phyloP scores from a whole-genome alignment of 1,140 invertebrate species.

The Tyrophagus putrescentiae region DNA sequence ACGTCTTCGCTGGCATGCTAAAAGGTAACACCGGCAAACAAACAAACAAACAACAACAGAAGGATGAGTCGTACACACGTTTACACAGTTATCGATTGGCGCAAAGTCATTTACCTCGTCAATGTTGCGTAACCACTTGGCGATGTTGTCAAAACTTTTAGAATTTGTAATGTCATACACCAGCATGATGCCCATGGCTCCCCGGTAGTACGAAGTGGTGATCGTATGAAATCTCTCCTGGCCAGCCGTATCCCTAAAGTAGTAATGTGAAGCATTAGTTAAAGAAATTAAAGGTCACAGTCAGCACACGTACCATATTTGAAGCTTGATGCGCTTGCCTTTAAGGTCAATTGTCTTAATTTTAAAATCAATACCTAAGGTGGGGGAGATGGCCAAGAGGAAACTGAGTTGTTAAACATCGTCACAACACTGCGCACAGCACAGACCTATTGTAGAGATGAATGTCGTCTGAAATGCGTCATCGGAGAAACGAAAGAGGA shows the following conservation, averaged over 20 bases:
- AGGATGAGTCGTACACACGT: not conserved
- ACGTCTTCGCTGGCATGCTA: constrained; percentile 99
- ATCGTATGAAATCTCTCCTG: constrained; percentile 50
- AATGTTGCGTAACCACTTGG: constrained; percentile 38
- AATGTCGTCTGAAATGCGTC: constrained; percentile 95
- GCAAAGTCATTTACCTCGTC: constrained; percentile 26
- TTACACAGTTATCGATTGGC: not conserved
- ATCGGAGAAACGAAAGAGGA: constrained; percentile 85
- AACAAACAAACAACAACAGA: not conserved
- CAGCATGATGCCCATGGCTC: constrained; percentile 42
- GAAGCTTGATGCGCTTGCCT: constrained; percentile 93
- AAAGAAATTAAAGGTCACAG: not conserved
- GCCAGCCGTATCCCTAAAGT: constrained; percentile 43
- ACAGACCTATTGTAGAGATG: constrained; percentile 94
- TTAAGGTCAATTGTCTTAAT: constrained; percentile 95
- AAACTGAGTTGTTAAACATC: not conserved
- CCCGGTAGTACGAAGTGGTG: constrained; percentile 48
- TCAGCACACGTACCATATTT: constrained; percentile 58
- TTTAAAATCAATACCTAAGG: constrained; percentile 91
- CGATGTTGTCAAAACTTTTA: constrained; percentile 42
- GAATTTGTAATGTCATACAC: constrained; percentile 42
- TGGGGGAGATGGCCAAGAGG: not conserved
- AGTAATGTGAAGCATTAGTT: not conserved
- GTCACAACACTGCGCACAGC: not conserved
- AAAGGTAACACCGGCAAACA: constrained; percentile 24